Evolutionary conservation across 2,888 invertebrate species (phyloP).

Genomic region (Cyrtodaria siliqua): DNA sequence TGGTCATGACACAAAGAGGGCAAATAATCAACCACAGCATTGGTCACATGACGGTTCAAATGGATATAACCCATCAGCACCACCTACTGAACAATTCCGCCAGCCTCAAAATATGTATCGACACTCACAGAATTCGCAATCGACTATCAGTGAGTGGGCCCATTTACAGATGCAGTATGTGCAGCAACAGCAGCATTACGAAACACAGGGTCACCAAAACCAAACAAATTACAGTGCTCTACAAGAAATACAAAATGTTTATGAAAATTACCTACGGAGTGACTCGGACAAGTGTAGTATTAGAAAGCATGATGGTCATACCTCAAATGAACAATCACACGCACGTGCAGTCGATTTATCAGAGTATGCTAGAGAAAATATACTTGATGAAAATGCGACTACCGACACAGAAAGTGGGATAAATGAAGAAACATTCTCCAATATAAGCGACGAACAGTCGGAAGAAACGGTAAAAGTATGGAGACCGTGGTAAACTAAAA

Average conservation of each 20-base stretch:
- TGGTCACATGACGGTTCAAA: background rate
- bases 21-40: background rate
- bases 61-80: background rate
- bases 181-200: conserved; percentile 10
- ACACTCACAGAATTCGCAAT: background rate
- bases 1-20: background rate
- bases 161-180: conserved; percentile 15
- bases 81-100: background rate
- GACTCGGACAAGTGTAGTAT: background rate
- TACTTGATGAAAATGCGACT: too few species aligned
- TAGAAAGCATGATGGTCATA: background rate
- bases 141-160: conserved; percentile 13
- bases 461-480: background rate
- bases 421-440: background rate
- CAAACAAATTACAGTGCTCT: conserved; percentile 7
- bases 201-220: background rate
- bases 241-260: conserved; percentile 9
- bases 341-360: background rate
- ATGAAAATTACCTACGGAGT: conserved; percentile 14
- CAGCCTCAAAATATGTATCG: background rate
- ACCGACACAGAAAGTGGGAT: too few species aligned
- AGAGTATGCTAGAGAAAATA: too few species aligned
- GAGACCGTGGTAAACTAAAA: conserved; percentile 7
- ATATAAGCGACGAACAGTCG: background rate
- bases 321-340: background rate